Conservation (phyloP, 2,113 vertebrate species). For the Marmota flaviventris region DNA sequence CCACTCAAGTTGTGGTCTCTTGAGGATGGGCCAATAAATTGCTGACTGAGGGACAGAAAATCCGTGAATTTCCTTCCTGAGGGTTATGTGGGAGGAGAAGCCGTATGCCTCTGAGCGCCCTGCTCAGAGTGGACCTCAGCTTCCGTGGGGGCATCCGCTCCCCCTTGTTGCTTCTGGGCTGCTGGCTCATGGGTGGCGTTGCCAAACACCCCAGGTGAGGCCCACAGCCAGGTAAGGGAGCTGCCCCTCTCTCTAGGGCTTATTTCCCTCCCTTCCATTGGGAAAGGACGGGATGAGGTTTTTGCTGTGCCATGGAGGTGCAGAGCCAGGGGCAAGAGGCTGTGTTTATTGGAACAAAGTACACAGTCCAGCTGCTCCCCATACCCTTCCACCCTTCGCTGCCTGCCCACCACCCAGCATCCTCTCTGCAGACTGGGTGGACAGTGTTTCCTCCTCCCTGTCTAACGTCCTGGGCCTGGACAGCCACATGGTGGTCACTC, state of each 20-base stretch:
- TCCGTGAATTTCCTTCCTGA: not conserved
- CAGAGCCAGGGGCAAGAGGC: slow-evolving; percentile 29
- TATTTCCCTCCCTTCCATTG: not conserved
- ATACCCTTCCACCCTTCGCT: slow-evolving; percentile 7
- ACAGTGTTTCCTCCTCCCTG: fast-evolving
- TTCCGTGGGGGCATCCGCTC: fast-evolving
- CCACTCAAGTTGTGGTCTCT: not conserved
- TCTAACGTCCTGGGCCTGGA: slow-evolving; percentile 64
- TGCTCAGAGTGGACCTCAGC: no score
- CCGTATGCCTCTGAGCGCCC: not conserved
- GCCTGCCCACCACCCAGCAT: fast-evolving
- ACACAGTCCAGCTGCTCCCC: slow-evolving; percentile 43
- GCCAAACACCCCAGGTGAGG: not conserved
- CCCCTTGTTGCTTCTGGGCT: no score
- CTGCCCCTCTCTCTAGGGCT: not conserved
- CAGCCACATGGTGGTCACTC: slow-evolving; percentile 79
- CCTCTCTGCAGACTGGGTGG: not conserved
- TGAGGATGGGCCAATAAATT: slow-evolving; percentile 20
- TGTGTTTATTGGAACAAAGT: slow-evolving; percentile 85
- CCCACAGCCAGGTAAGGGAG: no score
- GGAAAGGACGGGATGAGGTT: no score
- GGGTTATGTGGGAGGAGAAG: not conserved
- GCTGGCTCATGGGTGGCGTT: no score
- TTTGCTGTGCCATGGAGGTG: not conserved
- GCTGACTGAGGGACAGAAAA: not conserved